Evolutionary conservation across 2,888 invertebrate species (phyloP), one percentile per base, ranked within the genome.

Genomic region (Eupithecia insigniata): DNA sequence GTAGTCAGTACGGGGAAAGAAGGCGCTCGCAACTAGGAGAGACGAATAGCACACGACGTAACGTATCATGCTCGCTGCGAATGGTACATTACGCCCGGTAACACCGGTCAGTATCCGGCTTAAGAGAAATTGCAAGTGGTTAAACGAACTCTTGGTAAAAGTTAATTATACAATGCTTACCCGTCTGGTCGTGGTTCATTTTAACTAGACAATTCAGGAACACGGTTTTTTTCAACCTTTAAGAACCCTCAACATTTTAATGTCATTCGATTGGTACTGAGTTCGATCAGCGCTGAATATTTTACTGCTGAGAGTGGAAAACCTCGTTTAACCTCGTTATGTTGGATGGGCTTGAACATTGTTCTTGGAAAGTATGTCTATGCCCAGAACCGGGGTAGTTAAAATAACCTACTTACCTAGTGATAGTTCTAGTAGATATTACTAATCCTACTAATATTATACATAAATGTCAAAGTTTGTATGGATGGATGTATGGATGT

Each of bases 281-380:
- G 51, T 22, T 51, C 22, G 22, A 22, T 51, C 51, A 22, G 51
- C 22, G 51, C 51, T 51, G 51, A 51, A 51, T 51, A 51, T 51
- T 51, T 51, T 22, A 51, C 10, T 51, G 22, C 22, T 22, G 10
- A 22, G 51, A 51, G 22, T 51, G 12, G 51, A 51, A 51, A 51
- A 22, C 51, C 51, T 46, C 46, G 46, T 46, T n/a, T 46, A n/a
- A 43, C 43, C 43, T 46, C n/a, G 46, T 46, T 46, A 46, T 46
- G 46, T 22, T 46, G n/a, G 10, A 46, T n/a, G 22, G 46, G 2
- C 22, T 46, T 46, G 46, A 10, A 22, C 8, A 22, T 46, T 46
- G 8, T 46, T 22, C n/a, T 22, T 46, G 10, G 46, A 22, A 43
- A 43, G 43, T 5, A n/a, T 46, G n/a, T n/a, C 10, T 46, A 22